Conservation (phyloP, 1,140 invertebrate genomes). For the Drosophila kohkoa region DNA sequence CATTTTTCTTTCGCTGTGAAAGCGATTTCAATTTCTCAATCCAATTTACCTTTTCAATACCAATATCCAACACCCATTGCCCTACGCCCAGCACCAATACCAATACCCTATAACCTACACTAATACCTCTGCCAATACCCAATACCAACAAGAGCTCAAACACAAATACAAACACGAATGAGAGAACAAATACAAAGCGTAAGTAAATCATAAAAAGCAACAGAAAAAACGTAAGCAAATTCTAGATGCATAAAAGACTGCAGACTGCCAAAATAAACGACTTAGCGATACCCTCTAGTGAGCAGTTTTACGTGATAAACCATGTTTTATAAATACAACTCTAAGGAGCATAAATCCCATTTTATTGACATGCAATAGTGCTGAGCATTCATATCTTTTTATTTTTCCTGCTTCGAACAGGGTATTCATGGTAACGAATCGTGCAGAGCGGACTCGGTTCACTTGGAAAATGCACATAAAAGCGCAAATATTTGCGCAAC, state of each 20-base stretch:
- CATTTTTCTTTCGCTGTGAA: slow-evolving; percentile 44
- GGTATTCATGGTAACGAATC: background rate
- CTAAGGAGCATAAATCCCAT: background rate
- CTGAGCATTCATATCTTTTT: background rate
- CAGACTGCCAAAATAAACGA: background rate
- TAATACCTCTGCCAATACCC: slow-evolving; percentile 25
- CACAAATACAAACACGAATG: slow-evolving; percentile 61
- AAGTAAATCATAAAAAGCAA: slow-evolving; percentile 66
- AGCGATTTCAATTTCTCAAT: slow-evolving; percentile 82
- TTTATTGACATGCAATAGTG: background rate
- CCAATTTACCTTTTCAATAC: slow-evolving; percentile 73
- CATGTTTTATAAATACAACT: no score
- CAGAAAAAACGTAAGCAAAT: slow-evolving; percentile 49
- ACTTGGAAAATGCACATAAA: slow-evolving; percentile 64
- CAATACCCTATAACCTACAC: background rate
- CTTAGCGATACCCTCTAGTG: slow-evolving; percentile 10
- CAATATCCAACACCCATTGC: slow-evolving; percentile 22
- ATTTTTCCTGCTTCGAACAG: background rate
- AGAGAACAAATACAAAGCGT: slow-evolving; percentile 67
- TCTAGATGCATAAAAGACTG: slow-evolving; percentile 65
- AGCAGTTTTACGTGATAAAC: no score
- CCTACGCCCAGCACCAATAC: slow-evolving; percentile 16
- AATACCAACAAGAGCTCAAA: slow-evolving; percentile 53
- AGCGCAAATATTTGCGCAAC: slow-evolving; percentile 79
- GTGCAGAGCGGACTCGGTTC: background rate